Percentiles rank a stretch among this genome's conserved stretches.
These are phyloP conservation scores for Drosophila putrida DNA, from an alignment of 2,888 invertebrate species.

Conservation along the genomic window DNA sequence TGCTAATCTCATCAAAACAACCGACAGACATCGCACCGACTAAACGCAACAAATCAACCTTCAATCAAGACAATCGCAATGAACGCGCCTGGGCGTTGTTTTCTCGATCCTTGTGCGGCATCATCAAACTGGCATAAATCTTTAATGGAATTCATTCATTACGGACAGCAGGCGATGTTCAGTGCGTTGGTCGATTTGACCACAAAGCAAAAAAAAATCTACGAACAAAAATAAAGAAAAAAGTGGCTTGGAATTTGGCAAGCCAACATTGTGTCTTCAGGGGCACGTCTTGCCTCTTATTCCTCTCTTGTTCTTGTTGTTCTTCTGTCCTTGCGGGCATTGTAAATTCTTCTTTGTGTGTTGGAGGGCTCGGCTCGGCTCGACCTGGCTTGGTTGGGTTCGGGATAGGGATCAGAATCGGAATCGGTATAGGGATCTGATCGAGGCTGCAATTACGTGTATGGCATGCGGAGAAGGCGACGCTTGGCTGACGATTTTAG, in stretches of 20 bases:
- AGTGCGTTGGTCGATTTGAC: conserved; percentile 59
- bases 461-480: conserved; percentile 42
- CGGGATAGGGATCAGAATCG: background rate
- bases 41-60: conserved; percentile 81
- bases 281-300: conserved; percentile 37
- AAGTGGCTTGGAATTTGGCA: conserved; percentile 43
- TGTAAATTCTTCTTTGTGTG: conserved; percentile 63
- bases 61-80: conserved; percentile 76
- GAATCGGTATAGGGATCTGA: conserved; percentile 9
- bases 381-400: conserved; percentile 3
- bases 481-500: conserved; percentile 47
- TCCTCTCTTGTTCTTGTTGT: conserved; percentile 21
- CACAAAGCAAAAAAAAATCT: conserved; percentile 44
- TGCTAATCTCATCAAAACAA: conserved; percentile 79
- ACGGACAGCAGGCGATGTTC: conserved; percentile 56
- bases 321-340: conserved; percentile 70
- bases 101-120: conserved; percentile 75
- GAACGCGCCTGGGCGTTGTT: conserved; percentile 42
- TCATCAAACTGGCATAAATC: conserved; percentile 84
- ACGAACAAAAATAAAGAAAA: conserved; percentile 31
- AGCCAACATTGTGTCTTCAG: conserved; percentile 53
- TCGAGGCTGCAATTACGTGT: conserved; percentile 78
- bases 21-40: conserved; percentile 52
- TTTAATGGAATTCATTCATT: conserved; percentile 82
- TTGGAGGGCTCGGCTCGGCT: conserved; percentile 32